These are phyloP conservation scores for Drosophila cracens DNA, from an alignment of 2,888 invertebrate species.

Conservation along the genomic window DNA sequence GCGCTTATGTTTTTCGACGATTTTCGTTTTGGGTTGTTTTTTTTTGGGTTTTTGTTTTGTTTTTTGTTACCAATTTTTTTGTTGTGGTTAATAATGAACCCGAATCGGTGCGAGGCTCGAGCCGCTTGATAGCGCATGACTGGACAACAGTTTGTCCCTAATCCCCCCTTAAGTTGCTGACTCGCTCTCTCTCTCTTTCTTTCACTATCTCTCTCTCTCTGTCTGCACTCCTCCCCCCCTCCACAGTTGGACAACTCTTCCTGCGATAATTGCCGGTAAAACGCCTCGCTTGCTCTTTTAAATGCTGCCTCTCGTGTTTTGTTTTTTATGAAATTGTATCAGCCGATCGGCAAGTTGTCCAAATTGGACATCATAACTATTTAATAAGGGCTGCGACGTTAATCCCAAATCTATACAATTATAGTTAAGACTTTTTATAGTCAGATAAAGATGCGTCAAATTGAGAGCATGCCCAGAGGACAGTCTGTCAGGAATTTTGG, in stretches of 20 bases:
- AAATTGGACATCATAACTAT: conserved; percentile 29
- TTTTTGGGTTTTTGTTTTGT: not conserved
- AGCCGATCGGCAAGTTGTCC: conserved; percentile 11
- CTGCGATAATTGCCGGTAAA: conserved; percentile 80
- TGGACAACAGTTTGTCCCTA: conserved; percentile 9
- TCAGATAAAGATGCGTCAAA: not conserved
- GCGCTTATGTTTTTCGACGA: conserved; percentile 42
- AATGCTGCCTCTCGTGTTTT: conserved; percentile 64
- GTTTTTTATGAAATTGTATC: conserved; percentile 56
- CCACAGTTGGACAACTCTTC: not conserved
- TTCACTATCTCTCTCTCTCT: not conserved
- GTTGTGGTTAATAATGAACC: conserved; percentile 72
- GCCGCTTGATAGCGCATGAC: conserved; percentile 36
- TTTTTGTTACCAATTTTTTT: conserved; percentile 24
- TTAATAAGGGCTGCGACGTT: not conserved
- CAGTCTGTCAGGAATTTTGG: not conserved
- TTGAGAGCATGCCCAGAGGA: no score
- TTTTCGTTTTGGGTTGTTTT: conserved; percentile 26
- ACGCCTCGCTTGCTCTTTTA: conserved; percentile 80
- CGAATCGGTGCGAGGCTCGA: conserved; percentile 57
- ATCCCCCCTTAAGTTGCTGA: conserved; percentile 15
- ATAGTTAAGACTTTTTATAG: not conserved
- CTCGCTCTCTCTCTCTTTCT: not conserved
- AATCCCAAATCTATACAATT: not conserved
- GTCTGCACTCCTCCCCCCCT: not conserved